Base-by-base conservation (phyloP, 2,797 vertebrate genomes). In the Salarias fasciatus region DNA sequence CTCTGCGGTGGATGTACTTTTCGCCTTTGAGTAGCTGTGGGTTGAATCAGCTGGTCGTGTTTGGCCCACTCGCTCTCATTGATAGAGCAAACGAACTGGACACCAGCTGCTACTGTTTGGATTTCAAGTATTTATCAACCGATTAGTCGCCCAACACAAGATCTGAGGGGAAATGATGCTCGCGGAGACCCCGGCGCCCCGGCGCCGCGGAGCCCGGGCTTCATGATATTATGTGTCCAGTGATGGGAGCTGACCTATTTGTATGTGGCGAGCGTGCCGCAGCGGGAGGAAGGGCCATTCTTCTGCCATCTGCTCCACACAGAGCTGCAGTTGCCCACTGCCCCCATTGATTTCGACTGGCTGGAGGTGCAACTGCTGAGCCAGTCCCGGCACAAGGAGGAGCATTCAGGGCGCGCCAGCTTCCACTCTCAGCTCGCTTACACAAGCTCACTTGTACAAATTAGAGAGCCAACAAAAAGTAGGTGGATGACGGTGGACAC, bases 231-330 rank as follows among this genome's bases (percentile, higher is more conserved):
- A 66, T 66, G 79, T 44, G 74, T 13, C 62, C 52, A 52, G 56
- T 3, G 69, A 67, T 68, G 60, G 67, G 70, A 53, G 57, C 44
- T 54, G 83, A 86, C 77, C 82, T 74, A 90, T 91, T 90, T 83
- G 88, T 86, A 91, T 91, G 84, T 83, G 15, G 53, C 70, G 67
- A 82, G 79, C 8, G 37, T 40, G 36, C 63, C 82, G 37, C 69
- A 12, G 63, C 54, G 31, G 72, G 77, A 88, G 80, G 83, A 91
- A 88, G 84, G 72, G 77, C 85, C 84, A 90, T 92, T 91, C 88
- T 91, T 89, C 80, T 53, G 86, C 89, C 91, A 92, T 92, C 89
- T 92, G 91, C 89, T 89, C 73, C 75, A 72, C 78, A 79, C 87
- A 80, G 87, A 90, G 89, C 81, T 77, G 53, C 64, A 53, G 81